These are phyloP conservation scores for Limenitis camilla DNA, from an alignment of 2,888 invertebrate genomes.

Conservation along the genomic window DNA sequence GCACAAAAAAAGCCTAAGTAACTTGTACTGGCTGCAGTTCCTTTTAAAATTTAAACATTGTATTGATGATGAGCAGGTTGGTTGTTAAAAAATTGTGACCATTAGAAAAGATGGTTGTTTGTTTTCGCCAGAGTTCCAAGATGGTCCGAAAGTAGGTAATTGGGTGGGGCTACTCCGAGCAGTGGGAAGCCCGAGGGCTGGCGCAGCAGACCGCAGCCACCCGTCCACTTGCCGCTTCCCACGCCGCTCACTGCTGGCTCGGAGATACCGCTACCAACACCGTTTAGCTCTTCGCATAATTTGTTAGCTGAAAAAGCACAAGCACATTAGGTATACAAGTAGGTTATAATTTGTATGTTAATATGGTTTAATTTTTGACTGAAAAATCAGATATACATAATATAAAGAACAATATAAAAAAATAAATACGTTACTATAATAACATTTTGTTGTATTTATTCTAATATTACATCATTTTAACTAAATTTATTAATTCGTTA, in stretches of 20 bases:
- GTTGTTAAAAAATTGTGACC: constrained; percentile 38
- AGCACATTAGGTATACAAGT: not conserved
- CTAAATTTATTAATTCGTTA: too few species aligned
- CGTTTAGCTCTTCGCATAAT: constrained; percentile 62
- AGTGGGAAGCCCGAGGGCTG: constrained; percentile 76
- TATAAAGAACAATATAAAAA: too few species aligned
- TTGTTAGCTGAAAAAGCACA: constrained; percentile 52
- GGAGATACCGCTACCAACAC: constrained; percentile 51
- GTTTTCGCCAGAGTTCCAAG: constrained; percentile 75
- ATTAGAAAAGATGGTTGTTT: constrained; percentile 79
- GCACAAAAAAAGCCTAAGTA: not conserved
- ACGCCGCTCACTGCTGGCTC: constrained; percentile 50
- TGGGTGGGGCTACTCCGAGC: constrained; percentile 74
- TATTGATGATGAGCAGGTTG: constrained; percentile 9
- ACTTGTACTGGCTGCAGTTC: not conserved
- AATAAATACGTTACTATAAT: too few species aligned
- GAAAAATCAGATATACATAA: too few species aligned
- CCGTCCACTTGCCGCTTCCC: constrained; percentile 72
- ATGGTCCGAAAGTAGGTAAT: constrained; percentile 77
- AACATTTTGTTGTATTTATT: too few species aligned
- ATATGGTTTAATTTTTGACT: too few species aligned
- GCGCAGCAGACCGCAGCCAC: constrained; percentile 78
- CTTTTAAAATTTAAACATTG: constrained; percentile 3
- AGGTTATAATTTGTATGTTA: too few species aligned
- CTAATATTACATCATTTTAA: too few species aligned